Conservation (phyloP, 2,797 vertebrate species). For the Microcaecilia unicolor region DNA sequence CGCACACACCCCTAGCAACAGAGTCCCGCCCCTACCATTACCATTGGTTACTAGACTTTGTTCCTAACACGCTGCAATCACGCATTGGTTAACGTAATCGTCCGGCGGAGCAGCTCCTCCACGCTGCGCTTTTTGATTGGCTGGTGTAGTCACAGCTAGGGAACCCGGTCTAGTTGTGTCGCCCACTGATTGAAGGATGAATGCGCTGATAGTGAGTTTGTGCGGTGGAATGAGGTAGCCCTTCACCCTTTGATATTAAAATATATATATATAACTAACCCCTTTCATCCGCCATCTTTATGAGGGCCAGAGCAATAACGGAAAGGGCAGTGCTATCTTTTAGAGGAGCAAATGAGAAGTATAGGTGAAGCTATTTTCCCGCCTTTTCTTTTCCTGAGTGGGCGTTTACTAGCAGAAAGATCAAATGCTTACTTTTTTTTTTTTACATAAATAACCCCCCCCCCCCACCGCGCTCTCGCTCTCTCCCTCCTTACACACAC, state of each 20-base stretch:
- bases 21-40: neutral
- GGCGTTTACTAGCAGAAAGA: no score
- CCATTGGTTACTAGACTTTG: conserved; percentile 22
- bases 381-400: no score
- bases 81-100: neutral
- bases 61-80: fast-evolving
- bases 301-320: neutral
- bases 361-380: no score
- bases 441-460: no score
- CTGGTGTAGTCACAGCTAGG: fast-evolving
- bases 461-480: no score
- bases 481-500: no score
- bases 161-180: conserved; percentile 57
- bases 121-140: conserved; percentile 44
- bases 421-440: no score
- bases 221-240: neutral
- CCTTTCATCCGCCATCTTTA: conserved; percentile 4
- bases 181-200: conserved; percentile 35
- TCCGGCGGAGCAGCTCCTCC: conserved; percentile 15
- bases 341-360: no score
- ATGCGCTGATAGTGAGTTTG: no score
- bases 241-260: no score
- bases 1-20: conserved; percentile 7
- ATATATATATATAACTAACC: no score
- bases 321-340: no score